Evolutionary conservation across 2,888 invertebrate species (phyloP).

Genomic region (Cyrtodaria siliqua): DNA sequence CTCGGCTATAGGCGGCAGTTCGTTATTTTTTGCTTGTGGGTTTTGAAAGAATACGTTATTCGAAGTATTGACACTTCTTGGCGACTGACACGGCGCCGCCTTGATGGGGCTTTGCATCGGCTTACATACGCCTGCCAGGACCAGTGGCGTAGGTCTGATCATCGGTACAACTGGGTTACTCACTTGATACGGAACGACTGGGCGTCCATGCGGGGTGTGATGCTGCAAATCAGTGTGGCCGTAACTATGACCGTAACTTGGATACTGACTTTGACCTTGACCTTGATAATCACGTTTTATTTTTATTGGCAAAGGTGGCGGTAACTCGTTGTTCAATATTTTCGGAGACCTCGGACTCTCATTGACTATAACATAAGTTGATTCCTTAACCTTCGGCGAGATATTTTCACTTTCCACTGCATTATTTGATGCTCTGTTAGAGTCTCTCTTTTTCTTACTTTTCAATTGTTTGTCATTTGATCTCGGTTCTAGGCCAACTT

Average conservation of each 20-base stretch:
- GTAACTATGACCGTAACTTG: conserved; percentile 20
- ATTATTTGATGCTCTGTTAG: conserved; percentile 28
- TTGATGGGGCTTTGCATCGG: conserved; percentile 63
- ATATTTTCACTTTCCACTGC: conserved; percentile 8
- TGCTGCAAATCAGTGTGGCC: conserved; percentile 17
- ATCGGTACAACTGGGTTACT: conserved; percentile 69
- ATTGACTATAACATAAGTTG: background rate
- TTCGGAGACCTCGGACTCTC: conserved; percentile 11
- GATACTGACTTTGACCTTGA: conserved; percentile 21
- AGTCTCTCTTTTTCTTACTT: conserved; percentile 43
- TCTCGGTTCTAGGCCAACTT: conserved; percentile 60
- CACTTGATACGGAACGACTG: conserved; percentile 64
- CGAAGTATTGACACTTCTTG: conserved; percentile 40
- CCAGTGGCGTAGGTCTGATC: conserved; percentile 71
- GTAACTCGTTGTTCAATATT: conserved; percentile 47
- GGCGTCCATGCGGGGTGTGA: conserved; percentile 42
- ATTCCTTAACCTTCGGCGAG: conserved; percentile 6
- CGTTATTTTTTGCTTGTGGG: conserved; percentile 41
- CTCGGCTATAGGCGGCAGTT: conserved; percentile 68
- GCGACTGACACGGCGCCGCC: conserved; percentile 64
- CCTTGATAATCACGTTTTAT: conserved; percentile 33
- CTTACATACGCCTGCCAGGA: conserved; percentile 67
- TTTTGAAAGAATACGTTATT: conserved; percentile 30
- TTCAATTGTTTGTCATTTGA: conserved; percentile 42
- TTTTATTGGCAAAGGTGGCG: conserved; percentile 58